A percentile compares a stretch with the other conserved stretches of the same genome.
These are phyloP conservation scores for Eupleurogrammus muticus DNA, from an alignment of 2,797 vertebrate species.

Conservation along the genomic window DNA sequence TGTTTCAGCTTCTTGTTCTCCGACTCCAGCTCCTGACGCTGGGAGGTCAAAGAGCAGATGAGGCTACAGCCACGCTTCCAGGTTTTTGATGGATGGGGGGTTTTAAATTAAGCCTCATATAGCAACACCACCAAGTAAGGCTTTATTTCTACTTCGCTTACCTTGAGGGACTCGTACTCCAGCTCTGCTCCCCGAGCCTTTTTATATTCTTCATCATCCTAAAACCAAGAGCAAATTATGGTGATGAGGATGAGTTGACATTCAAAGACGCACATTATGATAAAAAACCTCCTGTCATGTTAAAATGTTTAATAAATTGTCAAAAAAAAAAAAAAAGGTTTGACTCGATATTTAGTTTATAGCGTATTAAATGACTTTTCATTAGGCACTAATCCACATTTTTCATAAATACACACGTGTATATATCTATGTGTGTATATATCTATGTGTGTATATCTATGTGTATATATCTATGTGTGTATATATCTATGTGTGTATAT, in stretches of 20 bases:
- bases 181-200: slow-evolving; percentile 94
- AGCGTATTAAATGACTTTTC: neutral
- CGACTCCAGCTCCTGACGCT: slow-evolving; percentile 98
- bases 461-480: no score
- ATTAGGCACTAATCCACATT: no score
- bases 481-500: no score
- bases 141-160: slow-evolving; percentile 58
- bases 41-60: slow-evolving; percentile 9
- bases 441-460: no score
- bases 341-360: neutral
- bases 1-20: slow-evolving; percentile 99
- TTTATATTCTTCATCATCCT: slow-evolving; percentile 91
- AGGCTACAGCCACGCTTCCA: neutral
- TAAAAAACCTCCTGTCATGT: neutral
- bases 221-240: slow-evolving; percentile 36
- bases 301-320: neutral
- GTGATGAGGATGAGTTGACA: slow-evolving; percentile 3
- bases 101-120: no score
- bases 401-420: no score
- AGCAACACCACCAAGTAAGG: no score
- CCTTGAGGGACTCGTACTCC: slow-evolving; percentile 99
- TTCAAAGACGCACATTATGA: neutral
- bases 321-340: neutral
- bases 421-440: no score
- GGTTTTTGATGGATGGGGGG: no score